phyloP scores from a whole-genome alignment of 2,888 invertebrate species.

The Diadegma fenestrale region DNA sequence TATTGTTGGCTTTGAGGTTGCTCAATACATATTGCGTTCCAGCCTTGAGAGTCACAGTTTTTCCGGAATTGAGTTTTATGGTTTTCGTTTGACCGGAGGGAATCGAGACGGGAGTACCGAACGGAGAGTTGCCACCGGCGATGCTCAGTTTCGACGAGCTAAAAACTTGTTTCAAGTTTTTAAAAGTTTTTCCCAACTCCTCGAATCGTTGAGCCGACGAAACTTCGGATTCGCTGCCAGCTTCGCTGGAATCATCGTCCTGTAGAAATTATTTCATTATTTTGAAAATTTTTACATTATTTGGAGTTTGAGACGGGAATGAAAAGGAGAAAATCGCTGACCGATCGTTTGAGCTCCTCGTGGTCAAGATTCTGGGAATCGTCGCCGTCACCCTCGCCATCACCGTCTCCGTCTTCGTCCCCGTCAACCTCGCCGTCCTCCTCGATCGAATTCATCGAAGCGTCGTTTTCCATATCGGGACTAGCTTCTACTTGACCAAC shows the following conservation, averaged over 20 bases:
- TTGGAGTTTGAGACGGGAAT: background rate
- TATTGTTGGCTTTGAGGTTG: conserved; percentile 75
- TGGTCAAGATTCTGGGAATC: conserved; percentile 34
- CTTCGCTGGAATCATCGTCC: conserved; percentile 66
- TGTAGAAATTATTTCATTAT: conserved; percentile 3
- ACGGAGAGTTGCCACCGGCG: conserved; percentile 62
- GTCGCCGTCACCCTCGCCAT: conserved; percentile 38
- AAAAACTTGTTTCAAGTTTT: conserved; percentile 36
- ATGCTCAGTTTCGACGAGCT: conserved; percentile 50
- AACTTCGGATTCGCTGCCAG: conserved; percentile 55
- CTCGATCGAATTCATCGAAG: conserved; percentile 54
- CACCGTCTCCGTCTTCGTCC: conserved; percentile 8
- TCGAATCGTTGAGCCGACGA: conserved; percentile 18
- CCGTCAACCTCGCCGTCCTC: conserved; percentile 23
- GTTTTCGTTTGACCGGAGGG: conserved; percentile 75
- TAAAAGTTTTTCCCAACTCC: conserved; percentile 40
- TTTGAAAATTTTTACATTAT: background rate
- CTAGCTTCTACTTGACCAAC: conserved; percentile 72
- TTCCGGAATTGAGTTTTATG: conserved; percentile 77
- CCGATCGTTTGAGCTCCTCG: conserved; percentile 37
- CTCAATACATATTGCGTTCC: conserved; percentile 78
- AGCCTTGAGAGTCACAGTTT: conserved; percentile 77
- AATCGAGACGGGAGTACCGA: conserved; percentile 74
- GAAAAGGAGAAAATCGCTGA: conserved; percentile 36
- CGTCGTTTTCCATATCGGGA: conserved; percentile 56